A percentile compares a stretch with the other conserved stretches of the same genome.
phyloP scores from a whole-genome alignment of 1,140 invertebrate genomes.

The Phymastichus coffea region DNA sequence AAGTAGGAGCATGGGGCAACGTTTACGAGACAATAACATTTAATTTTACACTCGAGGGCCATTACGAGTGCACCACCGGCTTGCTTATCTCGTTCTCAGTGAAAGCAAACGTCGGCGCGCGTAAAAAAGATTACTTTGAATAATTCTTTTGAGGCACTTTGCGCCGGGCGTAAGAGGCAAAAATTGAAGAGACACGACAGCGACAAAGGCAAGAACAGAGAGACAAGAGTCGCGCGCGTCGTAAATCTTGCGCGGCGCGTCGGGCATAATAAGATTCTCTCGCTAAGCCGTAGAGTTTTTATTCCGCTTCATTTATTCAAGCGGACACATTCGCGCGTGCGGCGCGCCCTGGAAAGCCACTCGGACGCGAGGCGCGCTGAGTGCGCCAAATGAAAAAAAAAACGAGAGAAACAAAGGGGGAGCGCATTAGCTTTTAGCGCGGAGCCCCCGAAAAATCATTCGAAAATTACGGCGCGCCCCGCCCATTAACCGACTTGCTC shows the following conservation, averaged over 20 bases:
- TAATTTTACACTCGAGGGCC: too few relatives aligned
- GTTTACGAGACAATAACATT: too few relatives aligned
- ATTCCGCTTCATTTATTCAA: conserved; percentile 40
- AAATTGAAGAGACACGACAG: background rate
- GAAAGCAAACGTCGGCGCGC: too few relatives aligned
- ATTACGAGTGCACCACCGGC: too few relatives aligned
- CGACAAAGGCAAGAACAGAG: background rate
- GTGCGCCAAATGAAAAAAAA: too few relatives aligned
- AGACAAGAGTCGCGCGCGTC: background rate
- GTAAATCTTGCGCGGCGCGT: background rate
- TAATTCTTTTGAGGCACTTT: background rate
- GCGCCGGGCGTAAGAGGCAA: background rate
- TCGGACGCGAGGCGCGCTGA: conserved; percentile 26
- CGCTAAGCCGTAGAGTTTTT: conserved; percentile 22
- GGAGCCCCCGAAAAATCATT: conserved; percentile 41
- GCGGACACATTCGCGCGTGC: conserved; percentile 20
- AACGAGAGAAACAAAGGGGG: conserved; percentile 29
- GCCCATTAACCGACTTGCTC: conserved; percentile 38
- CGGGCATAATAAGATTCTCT: background rate
- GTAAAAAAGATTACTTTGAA: background rate
- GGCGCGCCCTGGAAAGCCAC: conserved; percentile 3
- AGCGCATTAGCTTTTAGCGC: conserved; percentile 48
- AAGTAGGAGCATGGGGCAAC: too few relatives aligned
- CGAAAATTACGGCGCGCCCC: conserved; percentile 40
- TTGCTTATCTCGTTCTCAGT: too few relatives aligned